Base-by-base conservation (phyloP, 2,888 invertebrate species). In the Rhagium mordax region DNA sequence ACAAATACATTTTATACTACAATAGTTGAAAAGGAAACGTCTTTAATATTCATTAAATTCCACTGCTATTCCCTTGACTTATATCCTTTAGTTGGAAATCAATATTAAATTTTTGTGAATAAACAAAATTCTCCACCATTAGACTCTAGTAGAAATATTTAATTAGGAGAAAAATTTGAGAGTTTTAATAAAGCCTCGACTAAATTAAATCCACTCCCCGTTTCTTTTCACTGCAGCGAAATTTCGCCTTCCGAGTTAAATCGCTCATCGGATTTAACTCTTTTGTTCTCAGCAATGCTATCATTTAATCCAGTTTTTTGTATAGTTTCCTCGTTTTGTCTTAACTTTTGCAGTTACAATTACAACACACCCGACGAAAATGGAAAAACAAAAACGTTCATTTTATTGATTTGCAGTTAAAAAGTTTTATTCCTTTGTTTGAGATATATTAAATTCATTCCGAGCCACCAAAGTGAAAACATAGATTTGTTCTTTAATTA, bases 281-380 rank as follows among this genome's bases (percentile, higher is more conserved):
- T 57, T 41, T 67, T 67, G 67, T 57, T 67, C 57, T 57, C 21
- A 15, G 16, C 33, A 47, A 15, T 13, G 47, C 61, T 55, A 57
- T n/a, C 57, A n/a, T 67, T 57, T 55, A 57, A 41, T 65, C 49
- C 18, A 18, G 29, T 57, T 67, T 67, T 67, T 67, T 7, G 27
- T 10, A 2, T 41, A 13, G 20, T 53, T 18, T 65, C 53, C 7
- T 55, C 65, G 65, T 53, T 65, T 53, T 53, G 20, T 53, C 65
- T 29, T 53, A 65, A 65, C 65, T 53, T 53, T 55, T 65, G 65
- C 29, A 53, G 65, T 49, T 53, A 53, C 65, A 65, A 65, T 65
- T 65, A 65, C 64, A 51, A 27, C 33, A 24, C 15, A 65, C 33
- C 29, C 53, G 10, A 15, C n/a, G 21, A 18, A 5, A 41, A 29